Conservation (phyloP, 2,113 vertebrate genomes). For the Boulengeromyrus knoepffleri region DNA sequence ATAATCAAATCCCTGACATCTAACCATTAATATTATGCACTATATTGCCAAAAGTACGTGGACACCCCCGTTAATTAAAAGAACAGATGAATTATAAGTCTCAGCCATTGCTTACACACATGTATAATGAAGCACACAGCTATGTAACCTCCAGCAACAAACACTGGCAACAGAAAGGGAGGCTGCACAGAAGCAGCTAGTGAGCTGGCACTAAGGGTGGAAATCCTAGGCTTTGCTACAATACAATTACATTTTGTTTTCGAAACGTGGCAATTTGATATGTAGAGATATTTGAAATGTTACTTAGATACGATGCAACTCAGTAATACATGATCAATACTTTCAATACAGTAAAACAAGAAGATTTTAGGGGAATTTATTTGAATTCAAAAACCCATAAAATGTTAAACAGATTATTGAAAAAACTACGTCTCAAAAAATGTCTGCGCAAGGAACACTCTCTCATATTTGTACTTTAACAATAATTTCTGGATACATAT, state of each 20-base stretch:
- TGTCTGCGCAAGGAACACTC: not conserved
- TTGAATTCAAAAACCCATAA: not conserved
- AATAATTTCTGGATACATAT: not conserved
- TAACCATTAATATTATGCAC: not conserved
- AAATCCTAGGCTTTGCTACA: not conserved
- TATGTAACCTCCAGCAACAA: not conserved
- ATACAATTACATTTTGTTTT: not conserved
- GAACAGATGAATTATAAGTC: not conserved
- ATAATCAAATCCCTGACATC: not conserved
- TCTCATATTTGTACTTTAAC: not conserved
- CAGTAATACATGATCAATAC: not conserved
- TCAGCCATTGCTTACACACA: not conserved
- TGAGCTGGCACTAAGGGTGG: not conserved
- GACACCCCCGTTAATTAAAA: not conserved
- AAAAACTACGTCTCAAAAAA: not conserved
- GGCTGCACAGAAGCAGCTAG: not conserved
- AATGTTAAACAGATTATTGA: not conserved
- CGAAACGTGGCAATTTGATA: not conserved
- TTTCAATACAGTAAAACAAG: not conserved
- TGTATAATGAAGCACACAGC: not conserved
- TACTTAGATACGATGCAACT: not conserved
- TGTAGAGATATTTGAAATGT: not conserved
- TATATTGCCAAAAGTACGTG: not conserved
- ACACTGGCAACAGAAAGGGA: not conserved
- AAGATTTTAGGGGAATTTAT: not conserved